A percentile compares a stretch with the other conserved stretches of the same genome.
These are phyloP conservation scores for Pelagia noctiluca DNA, from an alignment of 30 jellyfish, hydroid and myxozoan species.

Conservation along the genomic window DNA sequence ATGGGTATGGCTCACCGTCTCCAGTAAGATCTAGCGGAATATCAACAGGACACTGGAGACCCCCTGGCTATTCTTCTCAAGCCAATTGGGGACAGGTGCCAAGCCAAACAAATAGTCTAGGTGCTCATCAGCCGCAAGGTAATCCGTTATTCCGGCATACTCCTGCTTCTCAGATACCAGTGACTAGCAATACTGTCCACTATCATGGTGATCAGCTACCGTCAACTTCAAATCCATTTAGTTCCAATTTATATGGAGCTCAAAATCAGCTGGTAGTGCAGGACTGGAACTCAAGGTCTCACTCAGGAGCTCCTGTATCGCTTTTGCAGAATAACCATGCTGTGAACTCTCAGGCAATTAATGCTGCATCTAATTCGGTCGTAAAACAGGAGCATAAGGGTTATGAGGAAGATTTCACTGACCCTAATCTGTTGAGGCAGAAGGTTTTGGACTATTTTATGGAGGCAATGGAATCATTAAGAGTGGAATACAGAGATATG, in stretches of 20 bases:
- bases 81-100: slow-evolving; percentile 45
- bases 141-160: slow-evolving; percentile 18
- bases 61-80: slow-evolving; percentile 54
- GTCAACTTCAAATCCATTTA: slow-evolving; percentile 14
- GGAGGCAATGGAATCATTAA: slow-evolving; percentile 79
- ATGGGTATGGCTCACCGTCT: slow-evolving; percentile 33
- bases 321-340: slow-evolving; percentile 17
- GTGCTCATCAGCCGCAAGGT: slow-evolving; percentile 43
- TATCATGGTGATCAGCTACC: slow-evolving; percentile 76
- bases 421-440: slow-evolving; percentile 66
- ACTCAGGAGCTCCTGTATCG: slow-evolving; percentile 5
- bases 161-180: slow-evolving; percentile 33
- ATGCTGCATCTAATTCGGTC: slow-evolving; percentile 7
- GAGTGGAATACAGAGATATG: slow-evolving; percentile 82
- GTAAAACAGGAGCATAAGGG: slow-evolving; percentile 51
- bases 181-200: slow-evolving; percentile 66
- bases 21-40: slow-evolving; percentile 65
- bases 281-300: slow-evolving; percentile 42
- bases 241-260: not conserved
- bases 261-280: slow-evolving; percentile 36
- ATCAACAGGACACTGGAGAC: slow-evolving; percentile 60
- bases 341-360: slow-evolving; percentile 8
- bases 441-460: slow-evolving; percentile 69
- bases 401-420: slow-evolving; percentile 72
- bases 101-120: slow-evolving; percentile 12